These are phyloP conservation scores for Heliconius congener DNA, from an alignment of 1,140 invertebrate species.

Conservation along the genomic window DNA sequence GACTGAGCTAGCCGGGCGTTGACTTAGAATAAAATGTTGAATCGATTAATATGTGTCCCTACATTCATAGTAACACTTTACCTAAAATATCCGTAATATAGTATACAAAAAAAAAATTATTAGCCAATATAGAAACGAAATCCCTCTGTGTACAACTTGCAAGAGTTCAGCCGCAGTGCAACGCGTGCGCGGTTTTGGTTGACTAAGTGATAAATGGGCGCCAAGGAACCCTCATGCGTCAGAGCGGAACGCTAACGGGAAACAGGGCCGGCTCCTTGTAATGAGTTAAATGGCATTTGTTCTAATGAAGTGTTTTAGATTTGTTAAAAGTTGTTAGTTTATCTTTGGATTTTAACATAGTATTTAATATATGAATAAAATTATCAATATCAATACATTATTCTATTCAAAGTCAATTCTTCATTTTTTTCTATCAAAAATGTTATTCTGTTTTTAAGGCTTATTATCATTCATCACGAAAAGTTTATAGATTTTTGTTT, in stretches of 20 bases:
- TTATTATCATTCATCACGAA: too few species aligned
- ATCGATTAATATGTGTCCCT: too few species aligned
- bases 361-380: background rate
- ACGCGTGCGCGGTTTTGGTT: constrained; percentile 55
- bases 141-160: constrained; percentile 44
- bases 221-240: constrained; percentile 56
- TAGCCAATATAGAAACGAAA: constrained; percentile 35
- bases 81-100: too few species aligned
- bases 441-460: too few species aligned
- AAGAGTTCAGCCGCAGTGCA: constrained; percentile 28
- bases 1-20: too few species aligned
- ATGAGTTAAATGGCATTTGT: constrained; percentile 31
- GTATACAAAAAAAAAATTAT: background rate
- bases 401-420: too few species aligned
- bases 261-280: constrained; percentile 6
- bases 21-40: too few species aligned
- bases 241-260: constrained; percentile 48
- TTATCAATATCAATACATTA: too few species aligned
- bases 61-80: too few species aligned
- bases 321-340: background rate
- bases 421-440: too few species aligned
- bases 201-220: constrained; percentile 74
- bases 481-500: too few species aligned
- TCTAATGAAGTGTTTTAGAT: constrained; percentile 23
- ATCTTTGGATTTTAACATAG: background rate